A percentile compares a stretch with the other conserved stretches of the same genome.
Evolutionary conservation across 1,140 invertebrate species (phyloP).

Genomic region (Pomacea maculata): DNA sequence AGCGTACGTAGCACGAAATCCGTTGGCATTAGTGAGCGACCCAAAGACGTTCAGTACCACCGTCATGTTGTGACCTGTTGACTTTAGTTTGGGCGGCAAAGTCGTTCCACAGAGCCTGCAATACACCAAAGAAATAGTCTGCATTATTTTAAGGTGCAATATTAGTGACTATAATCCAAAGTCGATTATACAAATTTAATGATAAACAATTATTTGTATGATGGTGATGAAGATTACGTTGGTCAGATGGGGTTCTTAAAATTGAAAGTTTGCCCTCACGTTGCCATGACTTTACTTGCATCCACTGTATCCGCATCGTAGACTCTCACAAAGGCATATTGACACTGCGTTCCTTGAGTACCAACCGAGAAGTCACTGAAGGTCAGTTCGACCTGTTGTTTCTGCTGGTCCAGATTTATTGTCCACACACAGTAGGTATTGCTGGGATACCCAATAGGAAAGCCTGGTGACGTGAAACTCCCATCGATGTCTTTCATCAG

Average conservation of each 20-base stretch:
- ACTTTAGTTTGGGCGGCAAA: background rate
- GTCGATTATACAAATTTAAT: too few relatives aligned
- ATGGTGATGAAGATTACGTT: background rate
- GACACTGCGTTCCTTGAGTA: background rate
- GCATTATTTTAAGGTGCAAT: background rate
- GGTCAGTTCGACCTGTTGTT: background rate
- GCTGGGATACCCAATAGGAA: background rate
- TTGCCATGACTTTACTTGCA: background rate
- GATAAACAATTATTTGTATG: background rate
- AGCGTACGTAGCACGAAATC: too few relatives aligned
- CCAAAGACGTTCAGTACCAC: background rate
- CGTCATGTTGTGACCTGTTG: background rate
- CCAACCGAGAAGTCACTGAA: background rate
- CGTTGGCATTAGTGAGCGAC: too few relatives aligned
- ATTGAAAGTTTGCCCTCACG: background rate
- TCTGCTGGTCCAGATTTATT: background rate
- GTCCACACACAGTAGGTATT: constrained; percentile 6
- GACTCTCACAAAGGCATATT: background rate
- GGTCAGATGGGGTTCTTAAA: background rate
- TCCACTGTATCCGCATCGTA: background rate
- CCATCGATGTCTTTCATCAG: background rate
- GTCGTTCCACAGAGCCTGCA: background rate
- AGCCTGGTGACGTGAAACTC: background rate
- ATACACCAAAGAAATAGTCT: background rate
- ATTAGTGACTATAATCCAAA: background rate